Base-by-base conservation (phyloP, 1,140 invertebrate species). In the Bombus turneri region DNA sequence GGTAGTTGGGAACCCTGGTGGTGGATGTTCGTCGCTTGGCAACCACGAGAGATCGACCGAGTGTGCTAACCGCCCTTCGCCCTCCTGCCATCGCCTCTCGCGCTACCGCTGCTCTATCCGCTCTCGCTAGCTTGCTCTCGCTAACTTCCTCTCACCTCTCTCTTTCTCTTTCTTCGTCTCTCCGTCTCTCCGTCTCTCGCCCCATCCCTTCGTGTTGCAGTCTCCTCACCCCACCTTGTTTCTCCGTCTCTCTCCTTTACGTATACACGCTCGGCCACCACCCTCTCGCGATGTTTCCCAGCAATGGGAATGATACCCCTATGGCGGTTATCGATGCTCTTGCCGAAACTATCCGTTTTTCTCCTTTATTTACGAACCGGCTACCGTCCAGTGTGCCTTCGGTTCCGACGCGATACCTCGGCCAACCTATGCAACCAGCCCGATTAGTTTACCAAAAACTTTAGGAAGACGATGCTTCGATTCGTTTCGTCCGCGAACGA, bases 21-120 rank as follows among this genome's bases (percentile, higher is more conserved):
- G 90, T 92, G 92, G 93, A 94, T 94, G 93, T 93, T 88, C 87
- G 94, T 95, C 93, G 94, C 94, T 86, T 93, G 92, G 94, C 93
- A 95, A 95, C 94, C 92, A 88, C 91, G 91, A 91, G 91, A 94
- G 94, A 95, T 94, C 94, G 94, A 95, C 94, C 94, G 93, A 93
- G 91, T 84, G 81, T 82, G 53, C 79, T 79, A 87, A 59, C 85
- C 81, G 83, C 89, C 90, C 83, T 59, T 76, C 59, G 31, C 71
- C 53, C 41, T 47, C 71, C 66, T 22, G 5, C 62, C 47, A 22
- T 41, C 81, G 64, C 39, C 39, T 69, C 47, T 43, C 53, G 37
- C 83, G 18, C 39, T 68, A 68, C 31, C 64, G 31, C 15, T 68
- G 53, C 62, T 71, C 39, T 79, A 53, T 53, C 47, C 47, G 47